Base-by-base conservation (phyloP, 2,888 invertebrate genomes). In the Mystacides longicornis region DNA sequence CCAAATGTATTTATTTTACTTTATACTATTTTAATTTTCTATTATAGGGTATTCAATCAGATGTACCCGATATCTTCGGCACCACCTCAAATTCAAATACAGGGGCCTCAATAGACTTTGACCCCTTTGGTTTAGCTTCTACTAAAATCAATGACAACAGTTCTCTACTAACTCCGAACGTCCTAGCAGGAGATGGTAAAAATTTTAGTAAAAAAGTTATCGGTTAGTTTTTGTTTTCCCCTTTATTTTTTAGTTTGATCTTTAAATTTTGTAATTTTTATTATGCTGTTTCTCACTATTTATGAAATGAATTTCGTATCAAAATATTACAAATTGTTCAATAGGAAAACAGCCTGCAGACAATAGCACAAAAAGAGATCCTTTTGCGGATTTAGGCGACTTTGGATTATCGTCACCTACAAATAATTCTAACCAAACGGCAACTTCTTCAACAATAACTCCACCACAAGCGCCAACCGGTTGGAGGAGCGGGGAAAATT, bases 301-400 rank as follows among this genome's bases (percentile, higher is more conserved):
- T 27, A 27, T 11, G 11, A 27, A 11, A 5, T 27, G 11, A 5
- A 27, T 7, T 5, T 27, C 11, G 11, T 27, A 27, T 27, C 5
- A 27, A 27, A 7, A 27, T 11, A 27, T 27, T 27, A 7, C 11
- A 27, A 27, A 27, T 7, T 27, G 5, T 7, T 27, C 27, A 27
- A 27, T 27, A 27, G 1, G 72, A 70, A 64, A 74, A 70, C 64
- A 72, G 47, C 67, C 81, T 67, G 73, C 79, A 64, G 70, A 80
- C 66, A 63, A 77, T 66, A 65, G 78, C 63, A 61, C 75, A 59
- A 73, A 72, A 62, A 58, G 58, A 1, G 89, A 90, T 69, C 87
- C 89, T 3, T 89, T 90, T 68, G 83, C 86, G 1, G 88, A 87
- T 66, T 75, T 90, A 23, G 84, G 82, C 67, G 65, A 67, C 51